Percentiles rank a stretch among this genome's conserved stretches.
phyloP scores from a whole-genome alignment of 2,797 vertebrate genomes.

The Neosilurus mollespiculum region DNA sequence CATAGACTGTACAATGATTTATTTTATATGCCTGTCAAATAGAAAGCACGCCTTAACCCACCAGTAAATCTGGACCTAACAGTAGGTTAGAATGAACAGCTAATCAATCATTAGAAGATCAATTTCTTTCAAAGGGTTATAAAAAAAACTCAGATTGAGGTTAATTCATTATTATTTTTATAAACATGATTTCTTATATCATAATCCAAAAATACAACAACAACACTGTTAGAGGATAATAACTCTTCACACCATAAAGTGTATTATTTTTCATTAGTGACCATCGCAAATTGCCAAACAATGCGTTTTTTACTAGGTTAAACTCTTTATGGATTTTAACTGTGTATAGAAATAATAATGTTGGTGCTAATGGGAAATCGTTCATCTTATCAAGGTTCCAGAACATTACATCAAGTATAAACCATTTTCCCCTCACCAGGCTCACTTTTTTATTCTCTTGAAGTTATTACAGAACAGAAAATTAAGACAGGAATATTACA shows the following conservation, averaged over 20 bases:
- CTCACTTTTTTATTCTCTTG: neutral
- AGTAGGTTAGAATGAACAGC: neutral
- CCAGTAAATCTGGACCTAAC: slow-evolving; percentile 22
- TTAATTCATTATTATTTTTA: neutral
- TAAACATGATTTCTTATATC: no score
- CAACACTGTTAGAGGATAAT: no score
- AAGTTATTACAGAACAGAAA: neutral
- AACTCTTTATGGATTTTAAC: neutral
- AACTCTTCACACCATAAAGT: neutral
- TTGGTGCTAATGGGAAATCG: neutral
- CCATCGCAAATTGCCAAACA: neutral
- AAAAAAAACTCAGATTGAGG: neutral
- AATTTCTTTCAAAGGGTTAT: neutral
- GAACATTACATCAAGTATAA: no score
- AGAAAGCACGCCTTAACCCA: slow-evolving; percentile 52
- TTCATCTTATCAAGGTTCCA: neutral
- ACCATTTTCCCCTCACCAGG: neutral
- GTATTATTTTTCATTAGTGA: neutral
- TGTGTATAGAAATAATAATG: neutral
- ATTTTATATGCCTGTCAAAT: neutral
- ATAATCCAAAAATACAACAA: neutral
- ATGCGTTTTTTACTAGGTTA: neutral
- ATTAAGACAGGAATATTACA: neutral
- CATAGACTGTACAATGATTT: no score
- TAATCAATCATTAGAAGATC: neutral